phyloP scores from a whole-genome alignment of 2,797 vertebrate genomes.

The Nyctibius grandis region DNA sequence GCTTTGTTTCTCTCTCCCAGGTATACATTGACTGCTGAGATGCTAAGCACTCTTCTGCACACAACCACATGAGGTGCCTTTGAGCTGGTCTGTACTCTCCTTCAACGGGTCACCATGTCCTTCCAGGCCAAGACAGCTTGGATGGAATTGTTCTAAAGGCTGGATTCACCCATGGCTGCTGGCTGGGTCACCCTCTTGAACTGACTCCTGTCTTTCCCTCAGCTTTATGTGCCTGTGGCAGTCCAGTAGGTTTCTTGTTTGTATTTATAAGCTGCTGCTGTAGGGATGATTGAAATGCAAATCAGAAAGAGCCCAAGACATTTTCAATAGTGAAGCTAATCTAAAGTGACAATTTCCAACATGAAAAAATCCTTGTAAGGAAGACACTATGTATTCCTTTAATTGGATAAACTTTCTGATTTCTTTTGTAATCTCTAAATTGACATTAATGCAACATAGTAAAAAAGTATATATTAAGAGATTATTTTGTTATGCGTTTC shows the following conservation, averaged over 20 bases:
- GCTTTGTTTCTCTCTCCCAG: not conserved
- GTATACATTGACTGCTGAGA: not conserved
- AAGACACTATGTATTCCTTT: not conserved
- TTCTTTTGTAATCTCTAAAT: not conserved
- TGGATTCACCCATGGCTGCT: not conserved
- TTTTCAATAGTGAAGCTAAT: slow-evolving; percentile 1
- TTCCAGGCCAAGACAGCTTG: not conserved
- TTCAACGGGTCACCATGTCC: not conserved
- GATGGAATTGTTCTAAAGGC: not conserved
- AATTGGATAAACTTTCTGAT: not conserved
- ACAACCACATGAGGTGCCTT: not conserved
- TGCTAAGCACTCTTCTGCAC: not conserved
- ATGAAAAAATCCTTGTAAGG: not conserved
- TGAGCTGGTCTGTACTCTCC: not conserved
- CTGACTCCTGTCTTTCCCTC: not conserved
- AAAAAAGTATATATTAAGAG: not conserved
- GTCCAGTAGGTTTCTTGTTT: not conserved
- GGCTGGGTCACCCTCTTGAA: not conserved
- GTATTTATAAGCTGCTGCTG: not conserved
- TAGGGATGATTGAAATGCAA: slow-evolving; percentile 29
- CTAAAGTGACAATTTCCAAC: not conserved
- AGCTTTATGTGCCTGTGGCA: not conserved
- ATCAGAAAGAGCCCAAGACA: not conserved
- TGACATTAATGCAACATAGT: not conserved
- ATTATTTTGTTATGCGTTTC: not conserved